A percentile compares a stretch with the other conserved stretches of the same genome.
Conservation (phyloP, 2,888 invertebrate species). For the Scaptomyza caliginosa region DNA sequence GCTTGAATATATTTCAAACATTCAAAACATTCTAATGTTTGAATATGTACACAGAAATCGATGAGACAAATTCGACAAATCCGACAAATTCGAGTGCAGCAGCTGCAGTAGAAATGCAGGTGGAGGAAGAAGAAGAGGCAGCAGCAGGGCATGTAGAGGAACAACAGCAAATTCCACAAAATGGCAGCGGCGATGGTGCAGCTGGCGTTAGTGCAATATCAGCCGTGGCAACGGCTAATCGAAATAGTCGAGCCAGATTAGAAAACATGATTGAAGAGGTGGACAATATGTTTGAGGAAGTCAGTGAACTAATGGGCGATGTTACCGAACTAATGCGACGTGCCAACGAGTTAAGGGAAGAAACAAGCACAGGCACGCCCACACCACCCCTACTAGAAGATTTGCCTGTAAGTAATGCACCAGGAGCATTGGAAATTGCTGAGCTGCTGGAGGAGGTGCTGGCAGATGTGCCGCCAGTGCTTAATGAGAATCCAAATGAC, state of each 20-base stretch:
- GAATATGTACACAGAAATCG: conserved; percentile 50
- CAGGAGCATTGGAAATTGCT: neutral
- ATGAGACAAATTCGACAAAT: conserved; percentile 29
- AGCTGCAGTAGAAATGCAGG: conserved; percentile 17
- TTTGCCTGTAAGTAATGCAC: neutral
- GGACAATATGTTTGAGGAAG: conserved; percentile 47
- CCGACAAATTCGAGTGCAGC: conserved; percentile 12
- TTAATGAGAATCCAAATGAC: conserved; percentile 25
- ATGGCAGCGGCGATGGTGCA: neutral
- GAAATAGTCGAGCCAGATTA: conserved; percentile 22
- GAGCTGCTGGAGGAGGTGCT: conserved; percentile 3
- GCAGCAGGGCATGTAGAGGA: neutral
- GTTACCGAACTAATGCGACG: conserved; percentile 41
- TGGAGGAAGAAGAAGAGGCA: conserved; percentile 10
- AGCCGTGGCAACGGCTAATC: conserved; percentile 15
- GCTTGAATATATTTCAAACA: neutral
- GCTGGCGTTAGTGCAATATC: conserved; percentile 20
- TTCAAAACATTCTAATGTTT: neutral
- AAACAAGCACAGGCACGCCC: neutral
- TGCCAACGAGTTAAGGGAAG: conserved; percentile 33
- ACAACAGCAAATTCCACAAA: neutral
- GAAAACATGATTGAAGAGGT: conserved; percentile 48
- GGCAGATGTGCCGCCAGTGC: neutral
- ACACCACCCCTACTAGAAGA: neutral
- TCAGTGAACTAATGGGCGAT: conserved; percentile 44